phyloP scores from a whole-genome alignment of 1,140 invertebrate species.

The Zeugodacus cucurbitae region DNA sequence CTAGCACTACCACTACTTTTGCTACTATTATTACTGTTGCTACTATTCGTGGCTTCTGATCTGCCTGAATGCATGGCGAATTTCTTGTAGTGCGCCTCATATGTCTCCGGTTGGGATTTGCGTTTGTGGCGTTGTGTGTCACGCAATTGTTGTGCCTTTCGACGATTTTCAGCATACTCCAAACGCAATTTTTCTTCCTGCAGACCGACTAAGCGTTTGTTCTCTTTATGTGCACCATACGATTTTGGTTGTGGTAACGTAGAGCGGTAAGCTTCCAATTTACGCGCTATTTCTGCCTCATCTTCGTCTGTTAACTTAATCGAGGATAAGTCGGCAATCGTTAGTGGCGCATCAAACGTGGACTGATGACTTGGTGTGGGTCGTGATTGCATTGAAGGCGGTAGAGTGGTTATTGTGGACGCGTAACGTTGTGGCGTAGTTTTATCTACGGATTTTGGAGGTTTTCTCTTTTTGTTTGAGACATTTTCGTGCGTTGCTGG shows the following conservation, averaged over 20 bases:
- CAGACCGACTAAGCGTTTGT: background rate
- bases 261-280: background rate
- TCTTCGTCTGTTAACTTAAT: background rate
- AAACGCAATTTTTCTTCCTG: background rate
- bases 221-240: slow-evolving; percentile 1
- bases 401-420: background rate
- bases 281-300: background rate
- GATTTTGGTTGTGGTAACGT: background rate
- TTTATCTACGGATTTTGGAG: background rate
- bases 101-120: background rate
- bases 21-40: background rate
- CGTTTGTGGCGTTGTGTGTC: background rate
- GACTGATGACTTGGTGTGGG: background rate
- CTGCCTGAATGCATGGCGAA: background rate
- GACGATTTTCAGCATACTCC: background rate
- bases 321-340: background rate
- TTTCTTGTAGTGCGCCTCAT: background rate
- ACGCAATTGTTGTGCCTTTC: background rate
- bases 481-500: background rate
- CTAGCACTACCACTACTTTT: background rate
- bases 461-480: background rate
- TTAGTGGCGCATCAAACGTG: background rate
- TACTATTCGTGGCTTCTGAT: background rate
- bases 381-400: background rate
- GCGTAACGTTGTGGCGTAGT: background rate